Conservation (phyloP, 1,140 invertebrate species). For the Drosophila tropicalis region DNA sequence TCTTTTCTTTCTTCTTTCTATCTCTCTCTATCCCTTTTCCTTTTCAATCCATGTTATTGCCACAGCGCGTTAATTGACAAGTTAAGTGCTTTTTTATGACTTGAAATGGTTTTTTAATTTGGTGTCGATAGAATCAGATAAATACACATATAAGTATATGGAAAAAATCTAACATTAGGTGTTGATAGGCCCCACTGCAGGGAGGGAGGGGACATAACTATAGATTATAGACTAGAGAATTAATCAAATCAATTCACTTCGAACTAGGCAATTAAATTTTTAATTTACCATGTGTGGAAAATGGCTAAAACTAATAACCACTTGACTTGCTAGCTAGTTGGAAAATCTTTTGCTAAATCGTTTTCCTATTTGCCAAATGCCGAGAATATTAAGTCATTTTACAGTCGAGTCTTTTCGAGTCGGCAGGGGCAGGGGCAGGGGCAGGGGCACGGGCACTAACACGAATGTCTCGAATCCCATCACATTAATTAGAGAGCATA, state of each 20-base stretch:
- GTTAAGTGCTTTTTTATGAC: constrained; percentile 82
- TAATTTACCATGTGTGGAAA: constrained; percentile 72
- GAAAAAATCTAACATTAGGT: constrained; percentile 40
- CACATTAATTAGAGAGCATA: constrained; percentile 18
- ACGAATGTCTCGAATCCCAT: neutral
- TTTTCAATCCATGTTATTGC: constrained; percentile 18
- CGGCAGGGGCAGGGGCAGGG: too few species aligned
- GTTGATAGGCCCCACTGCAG: constrained; percentile 52
- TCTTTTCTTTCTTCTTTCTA: constrained; percentile 28
- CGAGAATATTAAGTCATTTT: constrained; percentile 49
- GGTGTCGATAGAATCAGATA: constrained; percentile 67
- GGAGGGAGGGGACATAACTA: neutral
- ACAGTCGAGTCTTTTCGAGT: neutral
- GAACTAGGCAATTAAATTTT: constrained; percentile 66
- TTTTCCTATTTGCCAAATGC: constrained; percentile 26
- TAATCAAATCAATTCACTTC: constrained; percentile 59
- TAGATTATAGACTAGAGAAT: constrained; percentile 32
- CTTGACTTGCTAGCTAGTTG: constrained; percentile 12
- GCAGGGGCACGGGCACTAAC: too few species aligned
- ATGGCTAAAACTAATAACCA: constrained; percentile 45
- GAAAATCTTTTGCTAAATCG: neutral
- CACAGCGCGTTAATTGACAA: constrained; percentile 73
- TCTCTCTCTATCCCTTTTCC: constrained; percentile 1
- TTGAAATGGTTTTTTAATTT: constrained; percentile 78
- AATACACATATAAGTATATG: neutral